Evolutionary conservation across 1,140 invertebrate genomes (phyloP).

Genomic region (Euura saliciscinereae): DNA sequence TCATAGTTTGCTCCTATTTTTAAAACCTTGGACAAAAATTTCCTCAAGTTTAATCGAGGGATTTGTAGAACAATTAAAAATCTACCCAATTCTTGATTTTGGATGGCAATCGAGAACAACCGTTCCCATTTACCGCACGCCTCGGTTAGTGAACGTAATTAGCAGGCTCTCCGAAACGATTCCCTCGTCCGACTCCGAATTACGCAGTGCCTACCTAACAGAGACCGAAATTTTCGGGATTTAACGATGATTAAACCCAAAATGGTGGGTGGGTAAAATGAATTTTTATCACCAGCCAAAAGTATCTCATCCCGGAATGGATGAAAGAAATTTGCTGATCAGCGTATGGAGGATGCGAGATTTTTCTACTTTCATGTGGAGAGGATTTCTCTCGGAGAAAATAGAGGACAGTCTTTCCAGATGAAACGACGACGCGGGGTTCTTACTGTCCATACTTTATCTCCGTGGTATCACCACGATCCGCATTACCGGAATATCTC

Average conservation of each 20-base stretch:
- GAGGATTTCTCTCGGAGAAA: too few relatives aligned
- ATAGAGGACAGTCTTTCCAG: too few relatives aligned
- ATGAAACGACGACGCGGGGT: too few relatives aligned
- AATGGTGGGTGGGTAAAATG: background rate
- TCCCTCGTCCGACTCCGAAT: background rate
- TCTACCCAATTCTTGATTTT: background rate
- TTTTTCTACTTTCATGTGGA: background rate
- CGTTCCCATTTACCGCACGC: background rate
- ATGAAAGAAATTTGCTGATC: background rate
- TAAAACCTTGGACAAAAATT: too few relatives aligned
- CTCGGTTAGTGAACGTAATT: background rate
- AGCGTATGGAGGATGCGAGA: background rate
- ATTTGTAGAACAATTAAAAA: too few relatives aligned
- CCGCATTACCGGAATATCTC: too few relatives aligned
- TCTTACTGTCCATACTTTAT: too few relatives aligned
- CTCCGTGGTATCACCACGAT: too few relatives aligned
- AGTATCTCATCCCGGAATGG: background rate
- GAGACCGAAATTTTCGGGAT: background rate
- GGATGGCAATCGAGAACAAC: slow-evolving; percentile 1
- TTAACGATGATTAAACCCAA: background rate
- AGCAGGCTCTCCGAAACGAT: background rate
- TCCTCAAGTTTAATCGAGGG: too few relatives aligned
- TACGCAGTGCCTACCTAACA: background rate
- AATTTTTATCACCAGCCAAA: too few relatives aligned
- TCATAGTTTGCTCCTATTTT: too few relatives aligned